These are phyloP conservation scores for Thereuonema tuberculata DNA, from an alignment of 1,140 invertebrate species.

Conservation along the genomic window DNA sequence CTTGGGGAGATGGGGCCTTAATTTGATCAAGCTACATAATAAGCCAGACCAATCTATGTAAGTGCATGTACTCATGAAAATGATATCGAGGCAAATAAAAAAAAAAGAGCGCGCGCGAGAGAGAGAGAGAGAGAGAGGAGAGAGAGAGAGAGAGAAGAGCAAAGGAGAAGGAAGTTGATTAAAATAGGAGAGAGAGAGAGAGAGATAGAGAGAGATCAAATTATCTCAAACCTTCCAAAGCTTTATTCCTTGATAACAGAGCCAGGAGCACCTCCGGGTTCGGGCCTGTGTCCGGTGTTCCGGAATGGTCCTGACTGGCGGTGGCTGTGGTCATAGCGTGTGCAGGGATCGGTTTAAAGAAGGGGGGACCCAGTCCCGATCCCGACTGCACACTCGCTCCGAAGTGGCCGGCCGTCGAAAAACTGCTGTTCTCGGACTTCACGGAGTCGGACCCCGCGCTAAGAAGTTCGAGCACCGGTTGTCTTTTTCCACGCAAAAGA, in stretches of 20 bases:
- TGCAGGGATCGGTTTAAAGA: background rate
- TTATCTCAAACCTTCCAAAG: constrained; percentile 57
- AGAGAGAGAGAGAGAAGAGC: background rate
- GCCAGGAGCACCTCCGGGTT: constrained; percentile 70
- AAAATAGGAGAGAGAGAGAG: constrained; percentile 4
- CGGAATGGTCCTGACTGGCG: background rate
- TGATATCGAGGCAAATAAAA: constrained; percentile 15
- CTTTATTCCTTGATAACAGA: constrained; percentile 67
- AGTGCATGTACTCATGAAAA: constrained; percentile 21
- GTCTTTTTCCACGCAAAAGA: no score
- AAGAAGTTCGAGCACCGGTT: background rate
- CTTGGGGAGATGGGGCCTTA: constrained; percentile 18
- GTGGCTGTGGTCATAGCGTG: background rate
- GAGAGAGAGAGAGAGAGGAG: background rate
- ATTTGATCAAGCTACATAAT: constrained; percentile 19
- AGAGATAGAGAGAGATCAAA: constrained; percentile 11
- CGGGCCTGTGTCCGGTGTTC: constrained; percentile 26
- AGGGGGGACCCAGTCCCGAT: background rate
- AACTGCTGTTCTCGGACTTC: background rate
- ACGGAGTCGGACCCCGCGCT: no score
- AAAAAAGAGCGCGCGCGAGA: constrained; percentile 13
- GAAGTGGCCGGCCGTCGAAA: background rate
- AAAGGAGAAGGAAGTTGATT: constrained; percentile 10
- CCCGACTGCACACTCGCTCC: background rate
- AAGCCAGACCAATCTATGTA: constrained; percentile 20